These are phyloP conservation scores for Procapra przewalskii DNA, from an alignment of 2,113 vertebrate species.

Conservation along the genomic window DNA sequence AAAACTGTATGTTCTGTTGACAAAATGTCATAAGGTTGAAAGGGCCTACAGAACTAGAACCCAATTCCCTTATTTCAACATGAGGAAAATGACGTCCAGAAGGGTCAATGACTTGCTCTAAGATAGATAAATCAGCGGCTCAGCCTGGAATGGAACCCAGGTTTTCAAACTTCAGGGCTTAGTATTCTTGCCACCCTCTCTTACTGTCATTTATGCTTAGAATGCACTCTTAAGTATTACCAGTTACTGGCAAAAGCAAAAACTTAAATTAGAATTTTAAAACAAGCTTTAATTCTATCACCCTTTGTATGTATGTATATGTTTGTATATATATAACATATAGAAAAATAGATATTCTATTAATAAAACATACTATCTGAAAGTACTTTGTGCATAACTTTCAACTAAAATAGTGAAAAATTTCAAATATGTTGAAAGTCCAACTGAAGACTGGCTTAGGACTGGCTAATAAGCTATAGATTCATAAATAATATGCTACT, in stretches of 20 bases:
- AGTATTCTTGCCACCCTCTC: neutral
- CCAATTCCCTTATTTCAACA: neutral
- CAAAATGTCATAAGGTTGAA: neutral
- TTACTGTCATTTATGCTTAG: neutral
- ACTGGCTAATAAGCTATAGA: neutral
- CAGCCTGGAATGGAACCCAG: neutral
- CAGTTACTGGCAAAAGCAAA: neutral
- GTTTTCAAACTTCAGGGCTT: neutral
- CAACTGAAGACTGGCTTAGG: neutral
- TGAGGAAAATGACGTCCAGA: neutral
- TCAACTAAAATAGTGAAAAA: slow-evolving; percentile 21
- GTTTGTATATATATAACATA: neutral
- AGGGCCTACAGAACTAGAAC: neutral
- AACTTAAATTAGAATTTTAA: neutral
- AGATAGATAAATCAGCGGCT: neutral
- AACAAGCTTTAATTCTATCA: slow-evolving; percentile 25
- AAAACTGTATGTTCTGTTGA: neutral
- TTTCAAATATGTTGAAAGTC: neutral
- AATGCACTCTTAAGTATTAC: neutral
- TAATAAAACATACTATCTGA: slow-evolving; percentile 10
- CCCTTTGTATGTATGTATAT: neutral
- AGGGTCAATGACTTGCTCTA: neutral
- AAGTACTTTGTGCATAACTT: neutral
- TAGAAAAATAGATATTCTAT: neutral
- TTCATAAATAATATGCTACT: neutral